phyloP scores from a whole-genome alignment of 2,113 vertebrate genomes.

The Bettongia penicillata region DNA sequence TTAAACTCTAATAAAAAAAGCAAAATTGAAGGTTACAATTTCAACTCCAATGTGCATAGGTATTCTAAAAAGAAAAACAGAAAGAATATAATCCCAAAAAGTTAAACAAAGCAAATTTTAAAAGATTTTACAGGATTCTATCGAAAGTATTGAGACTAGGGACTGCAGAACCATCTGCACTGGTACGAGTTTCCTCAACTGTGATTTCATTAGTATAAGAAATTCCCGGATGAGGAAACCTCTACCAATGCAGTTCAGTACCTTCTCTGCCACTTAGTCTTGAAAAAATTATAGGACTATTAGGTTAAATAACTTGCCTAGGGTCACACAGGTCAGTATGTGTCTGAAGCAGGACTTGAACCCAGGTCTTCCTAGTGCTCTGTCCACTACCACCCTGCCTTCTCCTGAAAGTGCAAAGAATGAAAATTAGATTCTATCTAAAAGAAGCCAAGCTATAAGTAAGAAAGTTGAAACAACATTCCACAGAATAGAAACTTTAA shows the following conservation, averaged over 20 bases:
- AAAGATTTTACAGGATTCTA: neutral
- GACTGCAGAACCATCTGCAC: neutral
- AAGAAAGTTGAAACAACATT: neutral
- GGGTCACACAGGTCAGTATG: neutral
- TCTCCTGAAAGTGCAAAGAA: neutral
- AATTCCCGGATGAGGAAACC: slow-evolving; percentile 1
- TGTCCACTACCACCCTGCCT: neutral
- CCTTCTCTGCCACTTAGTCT: neutral
- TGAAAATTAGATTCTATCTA: neutral
- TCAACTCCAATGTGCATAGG: neutral
- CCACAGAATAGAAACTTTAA: neutral
- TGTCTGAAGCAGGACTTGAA: neutral
- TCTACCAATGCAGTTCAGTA: neutral
- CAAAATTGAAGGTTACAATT: neutral
- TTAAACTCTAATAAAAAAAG: neutral
- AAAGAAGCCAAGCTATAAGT: neutral
- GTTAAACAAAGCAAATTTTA: neutral
- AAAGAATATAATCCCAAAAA: neutral
- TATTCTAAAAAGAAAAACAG: neutral
- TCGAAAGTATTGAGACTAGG: neutral
- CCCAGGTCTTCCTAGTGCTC: neutral
- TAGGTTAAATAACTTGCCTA: neutral
- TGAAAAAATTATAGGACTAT: neutral
- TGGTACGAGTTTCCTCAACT: slow-evolving; percentile 2
- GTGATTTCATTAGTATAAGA: slow-evolving; percentile 4